Evolutionary conservation across 2,888 invertebrate genomes (phyloP).

Genomic region (Scaptomyza caliginosa): DNA sequence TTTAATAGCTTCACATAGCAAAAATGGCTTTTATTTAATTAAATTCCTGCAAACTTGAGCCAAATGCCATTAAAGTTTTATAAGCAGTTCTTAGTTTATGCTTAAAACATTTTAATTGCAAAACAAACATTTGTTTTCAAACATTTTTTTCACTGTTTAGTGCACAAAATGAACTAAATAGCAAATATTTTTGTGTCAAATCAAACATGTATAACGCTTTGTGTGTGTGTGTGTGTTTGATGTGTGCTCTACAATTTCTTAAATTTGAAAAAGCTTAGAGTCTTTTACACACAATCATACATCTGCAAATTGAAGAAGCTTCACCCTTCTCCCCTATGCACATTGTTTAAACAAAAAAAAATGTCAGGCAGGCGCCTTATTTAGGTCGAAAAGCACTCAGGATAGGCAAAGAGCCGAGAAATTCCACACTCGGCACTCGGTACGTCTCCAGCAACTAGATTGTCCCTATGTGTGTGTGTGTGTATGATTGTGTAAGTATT

Average conservation of each 20-base stretch:
- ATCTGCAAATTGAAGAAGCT: background rate
- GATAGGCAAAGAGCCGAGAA: constrained; percentile 46
- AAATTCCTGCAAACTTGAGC: background rate
- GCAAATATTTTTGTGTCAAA: constrained; percentile 37
- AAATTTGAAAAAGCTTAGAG: constrained; percentile 32
- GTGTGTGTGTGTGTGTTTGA: background rate
- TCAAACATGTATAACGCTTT: constrained; percentile 22
- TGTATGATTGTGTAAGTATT: constrained; percentile 14
- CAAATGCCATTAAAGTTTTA: background rate
- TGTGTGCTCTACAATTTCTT: constrained; percentile 38
- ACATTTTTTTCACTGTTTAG: background rate
- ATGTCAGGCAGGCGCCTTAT: constrained; percentile 46
- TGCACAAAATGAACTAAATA: constrained; percentile 2
- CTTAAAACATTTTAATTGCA: background rate
- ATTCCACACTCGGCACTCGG: constrained; percentile 27
- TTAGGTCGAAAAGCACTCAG: constrained; percentile 75
- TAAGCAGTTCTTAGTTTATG: background rate
- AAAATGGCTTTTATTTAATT: background rate
- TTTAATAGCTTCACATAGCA: background rate
- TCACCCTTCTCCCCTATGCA: constrained; percentile 17
- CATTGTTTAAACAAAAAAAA: constrained; percentile 52
- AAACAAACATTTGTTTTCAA: background rate
- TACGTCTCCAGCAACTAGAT: background rate
- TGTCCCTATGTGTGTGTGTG: constrained; percentile 6
- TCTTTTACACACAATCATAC: constrained; percentile 9